Evolutionary conservation across 2,888 invertebrate species (phyloP).

Genomic region (Laspeyria flexula): DNA sequence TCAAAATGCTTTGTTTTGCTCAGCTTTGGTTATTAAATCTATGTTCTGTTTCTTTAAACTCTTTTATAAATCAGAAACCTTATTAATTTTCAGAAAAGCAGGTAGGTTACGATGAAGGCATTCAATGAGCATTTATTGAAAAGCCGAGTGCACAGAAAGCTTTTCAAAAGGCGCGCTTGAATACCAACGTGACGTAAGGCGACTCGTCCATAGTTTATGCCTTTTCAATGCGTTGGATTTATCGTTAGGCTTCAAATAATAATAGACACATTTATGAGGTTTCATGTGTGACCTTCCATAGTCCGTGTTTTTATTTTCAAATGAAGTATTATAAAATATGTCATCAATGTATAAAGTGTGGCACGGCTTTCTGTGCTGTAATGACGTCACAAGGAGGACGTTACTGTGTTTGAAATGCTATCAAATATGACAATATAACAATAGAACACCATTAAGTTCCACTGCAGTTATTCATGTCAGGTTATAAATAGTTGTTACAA

Average conservation of each 20-base stretch:
- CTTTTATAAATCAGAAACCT: conserved; percentile 42
- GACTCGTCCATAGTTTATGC: conserved; percentile 49
- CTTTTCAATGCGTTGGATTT: conserved; percentile 45
- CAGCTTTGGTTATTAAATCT: too few species aligned
- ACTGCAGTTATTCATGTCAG: too few species aligned
- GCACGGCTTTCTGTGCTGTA: too few species aligned
- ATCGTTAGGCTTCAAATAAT: conserved; percentile 31
- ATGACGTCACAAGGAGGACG: too few species aligned
- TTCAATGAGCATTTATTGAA: conserved; percentile 75
- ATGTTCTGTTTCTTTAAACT: conserved; percentile 17
- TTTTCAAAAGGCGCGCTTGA: conserved; percentile 66
- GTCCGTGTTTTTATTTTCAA: neutral
- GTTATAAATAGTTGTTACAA: too few species aligned
- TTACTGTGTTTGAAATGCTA: too few species aligned
- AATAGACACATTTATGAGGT: conserved; percentile 29
- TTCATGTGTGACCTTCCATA: neutral
- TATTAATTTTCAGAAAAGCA: conserved; percentile 65
- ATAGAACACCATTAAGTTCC: too few species aligned
- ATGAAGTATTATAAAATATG: neutral
- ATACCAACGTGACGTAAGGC: conserved; percentile 54
- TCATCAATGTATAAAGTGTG: too few species aligned
- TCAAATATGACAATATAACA: too few species aligned
- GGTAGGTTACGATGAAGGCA: conserved; percentile 51
- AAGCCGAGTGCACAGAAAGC: conserved; percentile 60
- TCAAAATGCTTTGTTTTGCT: too few species aligned